These are phyloP conservation scores for Bothrops jararaca DNA, from an alignment of 2,113 vertebrate species.

Conservation along the genomic window DNA sequence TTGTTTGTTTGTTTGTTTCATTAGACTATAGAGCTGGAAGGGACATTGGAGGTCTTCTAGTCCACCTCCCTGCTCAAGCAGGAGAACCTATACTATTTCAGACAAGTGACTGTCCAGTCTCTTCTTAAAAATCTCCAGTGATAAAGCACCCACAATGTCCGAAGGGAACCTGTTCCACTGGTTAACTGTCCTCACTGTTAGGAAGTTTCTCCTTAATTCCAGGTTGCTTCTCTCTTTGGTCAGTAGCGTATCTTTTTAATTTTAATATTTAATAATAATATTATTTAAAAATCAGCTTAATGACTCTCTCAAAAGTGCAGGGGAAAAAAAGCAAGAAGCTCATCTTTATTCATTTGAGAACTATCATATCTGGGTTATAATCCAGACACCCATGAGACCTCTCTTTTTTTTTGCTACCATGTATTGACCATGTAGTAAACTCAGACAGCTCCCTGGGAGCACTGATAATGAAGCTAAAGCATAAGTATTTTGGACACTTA, in stretches of 20 bases:
- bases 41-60: too few species aligned
- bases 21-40: too few species aligned
- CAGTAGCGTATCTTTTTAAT: background rate
- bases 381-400: background rate
- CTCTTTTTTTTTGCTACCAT: background rate
- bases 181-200: too few species aligned
- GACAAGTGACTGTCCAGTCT: too few species aligned
- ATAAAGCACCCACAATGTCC: too few species aligned
- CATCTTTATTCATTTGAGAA: background rate
- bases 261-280: background rate
- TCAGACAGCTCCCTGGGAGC: background rate
- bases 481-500: background rate
- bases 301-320: background rate
- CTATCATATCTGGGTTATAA: background rate
- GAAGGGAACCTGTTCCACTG: too few species aligned
- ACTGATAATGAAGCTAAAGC: background rate
- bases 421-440: background rate
- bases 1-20: too few species aligned
- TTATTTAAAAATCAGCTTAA: background rate
- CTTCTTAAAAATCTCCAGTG: too few species aligned
- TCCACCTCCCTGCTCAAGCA: too few species aligned
- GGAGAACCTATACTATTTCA: too few species aligned
- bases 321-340: background rate
- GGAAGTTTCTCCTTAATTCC: too few species aligned
- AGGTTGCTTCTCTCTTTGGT: too few species aligned